Percentiles rank a stretch among this genome's conserved stretches.
These are phyloP conservation scores for Balaeniceps rex DNA, from an alignment of 2,113 vertebrate genomes.

Conservation along the genomic window DNA sequence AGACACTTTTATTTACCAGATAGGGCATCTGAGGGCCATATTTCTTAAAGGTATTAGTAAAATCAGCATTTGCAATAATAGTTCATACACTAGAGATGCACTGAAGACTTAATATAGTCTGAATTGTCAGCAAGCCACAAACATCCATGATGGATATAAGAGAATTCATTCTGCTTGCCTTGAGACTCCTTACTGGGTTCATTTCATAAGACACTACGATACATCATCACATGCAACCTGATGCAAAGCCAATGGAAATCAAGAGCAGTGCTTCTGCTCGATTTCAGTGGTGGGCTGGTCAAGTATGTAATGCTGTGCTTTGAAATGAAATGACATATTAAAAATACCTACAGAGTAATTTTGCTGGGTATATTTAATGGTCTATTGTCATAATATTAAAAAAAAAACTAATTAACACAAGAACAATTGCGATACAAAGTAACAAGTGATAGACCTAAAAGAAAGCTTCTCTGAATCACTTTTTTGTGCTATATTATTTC, in stretches of 20 bases:
- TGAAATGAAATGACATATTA: neutral
- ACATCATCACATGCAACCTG: neutral
- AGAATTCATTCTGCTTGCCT: neutral
- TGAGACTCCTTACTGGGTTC: neutral
- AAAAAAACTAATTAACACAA: neutral
- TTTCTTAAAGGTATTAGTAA: neutral
- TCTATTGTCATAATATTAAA: neutral
- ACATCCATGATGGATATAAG: neutral
- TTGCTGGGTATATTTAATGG: neutral
- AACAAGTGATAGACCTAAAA: neutral
- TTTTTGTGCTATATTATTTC: conserved; percentile 25
- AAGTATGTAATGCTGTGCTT: neutral
- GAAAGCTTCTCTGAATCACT: neutral
- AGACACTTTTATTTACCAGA: neutral
- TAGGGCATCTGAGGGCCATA: neutral
- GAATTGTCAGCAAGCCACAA: neutral
- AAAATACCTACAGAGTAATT: neutral
- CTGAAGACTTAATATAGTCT: neutral
- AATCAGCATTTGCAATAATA: neutral
- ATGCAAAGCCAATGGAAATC: neutral
- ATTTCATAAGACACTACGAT: neutral
- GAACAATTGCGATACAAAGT: neutral
- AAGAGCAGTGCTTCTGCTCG: neutral
- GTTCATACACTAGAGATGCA: neutral
- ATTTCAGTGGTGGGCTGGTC: neutral